phyloP scores from a whole-genome alignment of 2,113 vertebrate species.

The Muntiacus reevesi region DNA sequence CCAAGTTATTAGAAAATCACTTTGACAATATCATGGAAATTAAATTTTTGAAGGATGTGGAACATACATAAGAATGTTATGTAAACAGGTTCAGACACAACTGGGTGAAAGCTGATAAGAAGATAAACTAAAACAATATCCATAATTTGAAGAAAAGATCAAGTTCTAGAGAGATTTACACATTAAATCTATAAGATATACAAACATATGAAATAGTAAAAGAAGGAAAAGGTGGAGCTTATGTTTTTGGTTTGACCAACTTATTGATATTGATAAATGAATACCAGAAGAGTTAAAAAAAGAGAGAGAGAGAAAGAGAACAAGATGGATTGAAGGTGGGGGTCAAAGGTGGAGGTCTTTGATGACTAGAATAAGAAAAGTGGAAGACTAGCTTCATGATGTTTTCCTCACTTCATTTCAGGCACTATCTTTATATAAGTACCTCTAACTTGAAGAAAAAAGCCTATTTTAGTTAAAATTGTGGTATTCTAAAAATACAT shows the following conservation, averaged over 20 bases:
- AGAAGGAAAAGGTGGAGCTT: neutral
- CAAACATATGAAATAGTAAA: neutral
- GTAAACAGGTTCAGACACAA: neutral
- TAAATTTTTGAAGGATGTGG: neutral
- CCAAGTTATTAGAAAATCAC: neutral
- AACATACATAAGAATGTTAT: neutral
- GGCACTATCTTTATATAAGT: neutral
- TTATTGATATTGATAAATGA: neutral
- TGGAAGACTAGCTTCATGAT: neutral
- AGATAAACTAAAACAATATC: neutral
- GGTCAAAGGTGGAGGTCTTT: neutral
- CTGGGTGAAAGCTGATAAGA: neutral
- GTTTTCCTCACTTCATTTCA: neutral
- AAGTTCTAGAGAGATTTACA: neutral
- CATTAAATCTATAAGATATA: neutral
- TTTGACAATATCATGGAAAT: neutral
- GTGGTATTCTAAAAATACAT: neutral
- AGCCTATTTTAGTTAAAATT: neutral
- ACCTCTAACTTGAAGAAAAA: neutral
- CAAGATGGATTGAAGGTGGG: neutral
- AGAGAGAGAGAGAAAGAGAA: neutral
- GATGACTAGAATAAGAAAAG: neutral
- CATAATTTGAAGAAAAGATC: neutral
- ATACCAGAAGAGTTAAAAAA: neutral
- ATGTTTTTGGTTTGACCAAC: neutral